Conservation (phyloP, 2,113 vertebrate genomes). For the Alosa alosa region DNA sequence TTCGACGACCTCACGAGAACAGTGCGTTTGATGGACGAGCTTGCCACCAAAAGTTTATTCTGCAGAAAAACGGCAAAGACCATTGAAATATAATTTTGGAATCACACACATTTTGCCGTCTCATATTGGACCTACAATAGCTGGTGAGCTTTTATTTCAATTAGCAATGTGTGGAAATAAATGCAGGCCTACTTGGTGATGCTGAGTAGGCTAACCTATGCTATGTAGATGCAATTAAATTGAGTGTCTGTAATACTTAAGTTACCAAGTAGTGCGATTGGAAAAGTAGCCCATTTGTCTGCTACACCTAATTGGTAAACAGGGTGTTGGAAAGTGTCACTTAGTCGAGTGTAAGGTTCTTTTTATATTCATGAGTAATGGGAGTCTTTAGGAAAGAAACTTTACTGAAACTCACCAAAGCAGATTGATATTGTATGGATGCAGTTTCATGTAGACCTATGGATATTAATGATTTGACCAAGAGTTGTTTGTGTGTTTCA, state of each 20-base stretch:
- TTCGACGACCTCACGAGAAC: conserved; percentile 8
- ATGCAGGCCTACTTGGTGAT: neutral
- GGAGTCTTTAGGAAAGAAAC: too few relatives aligned
- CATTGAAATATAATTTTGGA: neutral
- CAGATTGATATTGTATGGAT: too few relatives aligned
- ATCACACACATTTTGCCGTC: neutral
- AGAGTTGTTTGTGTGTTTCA: too few relatives aligned
- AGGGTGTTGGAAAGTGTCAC: neutral
- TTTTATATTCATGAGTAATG: too few relatives aligned
- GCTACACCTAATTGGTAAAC: neutral
- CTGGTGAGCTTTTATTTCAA: neutral
- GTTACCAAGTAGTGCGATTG: neutral
- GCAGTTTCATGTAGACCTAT: too few relatives aligned
- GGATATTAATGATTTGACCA: too few relatives aligned
- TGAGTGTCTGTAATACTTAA: neutral
- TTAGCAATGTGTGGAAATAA: neutral
- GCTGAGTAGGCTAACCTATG: neutral
- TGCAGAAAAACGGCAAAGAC: neutral
- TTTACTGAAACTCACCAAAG: too few relatives aligned
- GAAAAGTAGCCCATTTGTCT: neutral
- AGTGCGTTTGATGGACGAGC: neutral
- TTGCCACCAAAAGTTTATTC: neutral
- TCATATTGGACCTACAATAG: neutral
- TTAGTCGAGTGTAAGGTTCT: too few relatives aligned
- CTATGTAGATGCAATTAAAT: neutral